phyloP scores from a whole-genome alignment of 2,888 invertebrate genomes.

The Priocnemis perturbator region DNA sequence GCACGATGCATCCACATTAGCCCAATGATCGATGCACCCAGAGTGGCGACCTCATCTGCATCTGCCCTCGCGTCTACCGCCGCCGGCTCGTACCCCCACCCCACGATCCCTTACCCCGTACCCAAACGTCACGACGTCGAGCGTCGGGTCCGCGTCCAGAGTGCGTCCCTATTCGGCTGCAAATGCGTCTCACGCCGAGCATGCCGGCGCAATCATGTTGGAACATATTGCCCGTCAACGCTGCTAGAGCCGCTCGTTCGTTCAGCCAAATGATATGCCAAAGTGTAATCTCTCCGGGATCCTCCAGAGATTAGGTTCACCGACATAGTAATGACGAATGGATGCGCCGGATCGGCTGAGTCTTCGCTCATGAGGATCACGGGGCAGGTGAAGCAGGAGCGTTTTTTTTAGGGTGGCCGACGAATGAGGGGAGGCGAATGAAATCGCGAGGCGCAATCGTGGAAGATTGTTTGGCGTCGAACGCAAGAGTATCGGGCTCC shows the following conservation, averaged over 20 bases:
- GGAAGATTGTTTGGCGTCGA: background rate
- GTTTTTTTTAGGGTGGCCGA: slow-evolving; percentile 22
- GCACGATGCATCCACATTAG: slow-evolving; percentile 53
- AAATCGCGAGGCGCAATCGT: background rate
- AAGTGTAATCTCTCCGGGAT: slow-evolving; percentile 66
- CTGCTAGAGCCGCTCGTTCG: slow-evolving; percentile 69
- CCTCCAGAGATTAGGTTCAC: slow-evolving; percentile 66
- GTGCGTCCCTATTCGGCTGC: slow-evolving; percentile 52
- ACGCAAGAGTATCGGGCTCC: background rate
- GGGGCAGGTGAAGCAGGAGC: slow-evolving; percentile 52
- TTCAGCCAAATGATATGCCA: slow-evolving; percentile 74
- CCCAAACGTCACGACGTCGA: slow-evolving; percentile 32
- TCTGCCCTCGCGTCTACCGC: slow-evolving; percentile 53
- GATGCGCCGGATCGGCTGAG: slow-evolving; percentile 21
- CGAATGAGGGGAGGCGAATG: background rate
- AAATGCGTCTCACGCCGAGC: slow-evolving; percentile 59
- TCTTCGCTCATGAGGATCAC: slow-evolving; percentile 36
- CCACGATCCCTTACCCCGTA: slow-evolving; percentile 43
- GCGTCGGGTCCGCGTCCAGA: slow-evolving; percentile 29
- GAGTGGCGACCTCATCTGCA: slow-evolving; percentile 68
- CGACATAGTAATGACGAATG: slow-evolving; percentile 64
- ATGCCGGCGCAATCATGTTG: slow-evolving; percentile 61
- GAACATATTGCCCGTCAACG: slow-evolving; percentile 74
- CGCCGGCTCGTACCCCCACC: slow-evolving; percentile 17
- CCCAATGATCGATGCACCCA: slow-evolving; percentile 67